These are phyloP conservation scores for Tiaroga cobitis DNA, from an alignment of 2,797 vertebrate species.

Conservation along the genomic window DNA sequence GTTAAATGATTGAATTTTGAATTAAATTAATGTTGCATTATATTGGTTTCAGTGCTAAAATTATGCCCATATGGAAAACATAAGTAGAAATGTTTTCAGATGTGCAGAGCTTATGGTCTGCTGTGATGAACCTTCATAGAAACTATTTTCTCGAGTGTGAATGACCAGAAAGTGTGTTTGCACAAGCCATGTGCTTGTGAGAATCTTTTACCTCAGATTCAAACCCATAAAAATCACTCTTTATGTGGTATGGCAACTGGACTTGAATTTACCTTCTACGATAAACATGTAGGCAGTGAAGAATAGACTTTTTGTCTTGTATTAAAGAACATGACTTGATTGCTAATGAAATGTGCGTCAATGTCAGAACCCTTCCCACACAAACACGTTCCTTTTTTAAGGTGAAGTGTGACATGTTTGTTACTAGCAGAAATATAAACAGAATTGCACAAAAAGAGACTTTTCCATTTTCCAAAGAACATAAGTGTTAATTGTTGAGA, in stretches of 20 bases:
- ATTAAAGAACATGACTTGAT: background rate
- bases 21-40: background rate
- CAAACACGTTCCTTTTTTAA: background rate
- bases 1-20: background rate
- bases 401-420: background rate
- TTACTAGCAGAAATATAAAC: background rate
- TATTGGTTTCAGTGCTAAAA: background rate
- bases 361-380: background rate
- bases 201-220: background rate
- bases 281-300: too few relatives aligned
- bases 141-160: background rate
- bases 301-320: background rate
- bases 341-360: background rate
- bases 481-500: background rate
- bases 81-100: background rate
- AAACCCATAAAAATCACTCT: background rate
- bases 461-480: background rate
- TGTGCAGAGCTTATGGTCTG: background rate
- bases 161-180: constrained; percentile 3
- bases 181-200: background rate
- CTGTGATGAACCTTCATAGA: background rate
- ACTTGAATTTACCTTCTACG: background rate
- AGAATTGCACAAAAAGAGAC: background rate
- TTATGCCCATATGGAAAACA: background rate
- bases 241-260: background rate